A percentile compares a stretch with the other conserved stretches of the same genome.
phyloP scores from a whole-genome alignment of 2,113 vertebrate species.

The Saccopteryx bilineata region DNA sequence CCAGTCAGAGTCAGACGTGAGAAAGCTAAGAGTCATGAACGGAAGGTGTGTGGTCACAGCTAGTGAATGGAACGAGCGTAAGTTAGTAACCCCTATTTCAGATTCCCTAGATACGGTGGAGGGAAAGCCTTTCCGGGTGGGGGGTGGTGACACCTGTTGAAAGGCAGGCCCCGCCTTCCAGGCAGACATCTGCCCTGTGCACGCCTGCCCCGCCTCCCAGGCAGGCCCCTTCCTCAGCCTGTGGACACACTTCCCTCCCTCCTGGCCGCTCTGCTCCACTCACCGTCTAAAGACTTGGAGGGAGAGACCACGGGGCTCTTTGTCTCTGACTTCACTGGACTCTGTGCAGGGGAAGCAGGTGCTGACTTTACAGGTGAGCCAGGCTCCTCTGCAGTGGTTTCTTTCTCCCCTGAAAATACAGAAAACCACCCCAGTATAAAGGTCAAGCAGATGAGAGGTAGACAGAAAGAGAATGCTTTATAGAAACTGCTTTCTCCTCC shows the following conservation, averaged over 20 bases:
- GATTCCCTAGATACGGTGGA: background rate
- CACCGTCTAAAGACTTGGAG: conserved; percentile 86
- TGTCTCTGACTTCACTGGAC: conserved; percentile 59
- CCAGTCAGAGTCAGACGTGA: background rate
- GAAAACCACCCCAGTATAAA: background rate
- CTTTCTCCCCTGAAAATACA: conserved; percentile 86
- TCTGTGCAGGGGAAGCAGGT: conserved; percentile 66
- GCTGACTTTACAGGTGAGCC: conserved; percentile 77
- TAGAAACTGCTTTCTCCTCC: conserved; percentile 10
- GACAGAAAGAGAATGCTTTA: background rate
- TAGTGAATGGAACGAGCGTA: background rate
- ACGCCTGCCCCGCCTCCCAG: background rate
- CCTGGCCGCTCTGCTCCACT: conserved; percentile 48
- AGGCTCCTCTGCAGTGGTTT: conserved; percentile 72
- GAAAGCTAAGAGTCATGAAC: background rate
- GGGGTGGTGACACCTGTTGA: background rate
- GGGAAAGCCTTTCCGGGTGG: background rate
- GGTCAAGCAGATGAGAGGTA: background rate
- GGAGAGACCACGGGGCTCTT: conserved; percentile 73
- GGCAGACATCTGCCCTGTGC: background rate
- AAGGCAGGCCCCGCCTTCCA: background rate
- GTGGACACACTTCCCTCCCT: background rate
- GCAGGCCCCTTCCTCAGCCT: background rate
- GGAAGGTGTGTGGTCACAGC: background rate
- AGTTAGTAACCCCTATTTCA: background rate